Evolutionary conservation across 1,140 invertebrate genomes (phyloP).

Genomic region (Pygmarrhopalites habei): DNA sequence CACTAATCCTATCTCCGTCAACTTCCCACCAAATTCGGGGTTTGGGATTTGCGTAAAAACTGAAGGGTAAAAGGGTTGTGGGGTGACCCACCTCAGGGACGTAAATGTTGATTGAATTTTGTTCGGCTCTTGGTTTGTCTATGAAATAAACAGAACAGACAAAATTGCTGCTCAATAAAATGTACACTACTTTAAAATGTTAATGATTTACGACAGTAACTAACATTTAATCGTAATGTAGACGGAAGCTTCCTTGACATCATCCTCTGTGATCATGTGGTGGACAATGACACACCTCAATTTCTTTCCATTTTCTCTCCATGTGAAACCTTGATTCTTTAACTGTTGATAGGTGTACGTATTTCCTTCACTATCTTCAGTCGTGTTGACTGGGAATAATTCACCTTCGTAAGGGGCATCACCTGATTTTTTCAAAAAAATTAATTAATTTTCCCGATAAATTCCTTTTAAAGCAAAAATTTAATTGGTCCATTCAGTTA

Average conservation of each 20-base stretch:
- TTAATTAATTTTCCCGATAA: too few species aligned
- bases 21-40: constrained; percentile 13
- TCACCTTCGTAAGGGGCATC: constrained; percentile 15
- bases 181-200: too few species aligned
- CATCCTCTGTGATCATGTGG: constrained; percentile 23
- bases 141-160: too few species aligned
- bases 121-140: constrained; percentile 4
- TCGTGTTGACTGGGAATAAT: constrained; percentile 12
- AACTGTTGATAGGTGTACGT: constrained; percentile 31
- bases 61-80: neutral
- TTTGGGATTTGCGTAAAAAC: constrained; percentile 7
- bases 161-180: too few species aligned
- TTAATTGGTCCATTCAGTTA: too few species aligned
- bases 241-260: constrained; percentile 22
- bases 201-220: too few species aligned
- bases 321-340: constrained; percentile 19
- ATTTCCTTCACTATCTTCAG: neutral
- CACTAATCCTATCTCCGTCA: constrained; percentile 10
- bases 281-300: constrained; percentile 33
- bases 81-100: constrained; percentile 4
- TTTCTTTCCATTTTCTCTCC: constrained; percentile 32
- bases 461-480: too few species aligned
- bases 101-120: neutral
- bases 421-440: constrained; percentile 13
- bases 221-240: constrained; percentile 34